Percentiles rank a stretch among this genome's conserved stretches.
Conservation (phyloP, 1,140 invertebrate species). For the Tetramorium parvispinum region DNA sequence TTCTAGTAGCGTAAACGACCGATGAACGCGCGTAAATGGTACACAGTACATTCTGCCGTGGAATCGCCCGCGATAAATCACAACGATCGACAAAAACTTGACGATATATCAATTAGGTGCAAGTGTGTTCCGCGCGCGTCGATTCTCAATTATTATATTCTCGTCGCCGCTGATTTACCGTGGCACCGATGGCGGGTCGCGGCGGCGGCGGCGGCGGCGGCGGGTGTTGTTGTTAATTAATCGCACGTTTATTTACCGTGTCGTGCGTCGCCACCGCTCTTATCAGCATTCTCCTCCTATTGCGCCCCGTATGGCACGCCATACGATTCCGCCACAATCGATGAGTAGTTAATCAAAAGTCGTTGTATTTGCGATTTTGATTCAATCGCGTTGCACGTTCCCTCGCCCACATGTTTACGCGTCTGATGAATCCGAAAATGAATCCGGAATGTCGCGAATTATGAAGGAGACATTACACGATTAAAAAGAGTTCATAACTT, state of each 20-base stretch:
- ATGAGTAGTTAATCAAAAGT: slow-evolving; percentile 39
- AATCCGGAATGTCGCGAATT: background rate
- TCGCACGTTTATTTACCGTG: slow-evolving; percentile 60
- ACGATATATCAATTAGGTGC: slow-evolving; percentile 70
- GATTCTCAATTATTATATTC: slow-evolving; percentile 72
- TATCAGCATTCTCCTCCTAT: slow-evolving; percentile 38
- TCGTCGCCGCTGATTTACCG: slow-evolving; percentile 62
- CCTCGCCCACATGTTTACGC: background rate
- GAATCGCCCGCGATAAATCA: slow-evolving; percentile 43
- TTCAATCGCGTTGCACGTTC: background rate
- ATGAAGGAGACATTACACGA: background rate
- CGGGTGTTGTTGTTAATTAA: slow-evolving; percentile 63
- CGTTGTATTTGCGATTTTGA: background rate
- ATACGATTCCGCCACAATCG: slow-evolving; percentile 23
- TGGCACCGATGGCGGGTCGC: slow-evolving; percentile 31
- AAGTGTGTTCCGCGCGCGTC: slow-evolving; percentile 43
- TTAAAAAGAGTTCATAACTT: background rate
- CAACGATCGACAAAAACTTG: slow-evolving; percentile 65
- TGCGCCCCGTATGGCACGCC: background rate
- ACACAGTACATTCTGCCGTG: background rate
- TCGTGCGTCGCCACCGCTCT: slow-evolving; percentile 5
- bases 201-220: background rate
- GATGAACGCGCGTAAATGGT: slow-evolving; percentile 30
- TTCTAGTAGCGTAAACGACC: slow-evolving; percentile 36
- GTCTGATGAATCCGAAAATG: background rate